Evolutionary conservation across 2,797 vertebrate genomes (phyloP), one percentile per base, ranked within the genome.

Genomic region (Huso huso): DNA sequence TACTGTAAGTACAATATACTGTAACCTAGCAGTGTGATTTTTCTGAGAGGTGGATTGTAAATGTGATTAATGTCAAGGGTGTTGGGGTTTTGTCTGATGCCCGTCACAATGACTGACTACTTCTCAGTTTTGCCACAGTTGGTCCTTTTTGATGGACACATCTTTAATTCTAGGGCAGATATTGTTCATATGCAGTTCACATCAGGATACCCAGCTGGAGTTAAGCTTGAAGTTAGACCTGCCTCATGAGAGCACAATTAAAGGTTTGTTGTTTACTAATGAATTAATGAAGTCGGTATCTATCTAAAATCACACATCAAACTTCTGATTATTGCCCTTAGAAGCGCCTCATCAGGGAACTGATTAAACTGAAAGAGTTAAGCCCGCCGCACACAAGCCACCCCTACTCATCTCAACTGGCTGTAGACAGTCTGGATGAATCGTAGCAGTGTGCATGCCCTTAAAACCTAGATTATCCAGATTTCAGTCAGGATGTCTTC

Each of bases 201-300:
- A 49, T 12, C 63, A 37, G 57, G 68, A 65, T 65, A 61, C 59
- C 50, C 62, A 63, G 69, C 70, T 71, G 68, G 66, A 49, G 49
- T 63, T 57, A 23, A 13, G 53, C 50, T 68, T 49, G 61, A 63
- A 15, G 51, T 48, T 57, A 59, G 48, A 51, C 6, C 13, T 48
- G 37, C 51, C 62, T 59, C 49, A 10, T 15, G 64, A 48, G 62
- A 69, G 50, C 48, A 61, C 63, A 70, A 67, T 76, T 72, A 69
- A 60, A 68, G 60, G 66, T 63, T 69, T 65, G 67, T 61, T 58
- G 67, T 70, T 74, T 74, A 71, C 59, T 72, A 70, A 74, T 72
- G 68, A 72, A 72, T 67, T 71, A 67, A 10, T 6, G 23, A 8
- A 48, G 57, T 52, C 37, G 18, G 49, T 58, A 63, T 49, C 53